phyloP scores from a whole-genome alignment of 2,113 vertebrate genomes.

The Benitochromis conjunctus region DNA sequence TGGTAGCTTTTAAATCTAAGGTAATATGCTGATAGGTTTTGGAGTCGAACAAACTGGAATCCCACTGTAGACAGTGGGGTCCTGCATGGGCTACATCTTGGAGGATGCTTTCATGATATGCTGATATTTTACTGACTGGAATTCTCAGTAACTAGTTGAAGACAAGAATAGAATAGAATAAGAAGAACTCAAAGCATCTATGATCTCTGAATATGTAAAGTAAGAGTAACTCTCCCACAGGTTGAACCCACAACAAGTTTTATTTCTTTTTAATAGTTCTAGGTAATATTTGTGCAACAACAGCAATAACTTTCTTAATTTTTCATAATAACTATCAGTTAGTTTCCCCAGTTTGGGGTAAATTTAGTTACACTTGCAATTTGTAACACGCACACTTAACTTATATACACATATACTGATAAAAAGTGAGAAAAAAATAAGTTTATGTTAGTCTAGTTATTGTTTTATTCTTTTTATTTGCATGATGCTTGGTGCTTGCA shows the following conservation, averaged over 20 bases:
- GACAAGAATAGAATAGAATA: neutral
- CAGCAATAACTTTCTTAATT: neutral
- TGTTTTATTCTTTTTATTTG: neutral
- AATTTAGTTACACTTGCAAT: neutral
- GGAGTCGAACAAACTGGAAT: neutral
- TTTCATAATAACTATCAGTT: neutral
- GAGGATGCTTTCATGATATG: neutral
- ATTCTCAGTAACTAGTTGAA: neutral
- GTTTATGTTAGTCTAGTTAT: neutral
- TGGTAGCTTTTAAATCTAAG: neutral
- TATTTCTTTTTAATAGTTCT: neutral
- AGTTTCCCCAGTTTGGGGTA: fast-evolving
- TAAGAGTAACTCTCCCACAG: neutral
- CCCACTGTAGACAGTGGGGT: neutral
- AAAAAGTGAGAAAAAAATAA: neutral
- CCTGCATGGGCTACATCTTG: neutral
- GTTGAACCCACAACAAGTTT: too few relatives aligned
- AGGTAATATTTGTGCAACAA: neutral
- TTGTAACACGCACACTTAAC: neutral
- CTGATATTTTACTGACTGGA: neutral
- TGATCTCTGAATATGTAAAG: neutral
- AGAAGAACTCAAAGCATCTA: neutral
- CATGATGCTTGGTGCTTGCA: neutral
- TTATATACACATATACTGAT: neutral
- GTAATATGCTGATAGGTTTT: neutral